Conservation (phyloP, 2,888 invertebrate genomes). For the Synanthedon andrenaeformis region DNA sequence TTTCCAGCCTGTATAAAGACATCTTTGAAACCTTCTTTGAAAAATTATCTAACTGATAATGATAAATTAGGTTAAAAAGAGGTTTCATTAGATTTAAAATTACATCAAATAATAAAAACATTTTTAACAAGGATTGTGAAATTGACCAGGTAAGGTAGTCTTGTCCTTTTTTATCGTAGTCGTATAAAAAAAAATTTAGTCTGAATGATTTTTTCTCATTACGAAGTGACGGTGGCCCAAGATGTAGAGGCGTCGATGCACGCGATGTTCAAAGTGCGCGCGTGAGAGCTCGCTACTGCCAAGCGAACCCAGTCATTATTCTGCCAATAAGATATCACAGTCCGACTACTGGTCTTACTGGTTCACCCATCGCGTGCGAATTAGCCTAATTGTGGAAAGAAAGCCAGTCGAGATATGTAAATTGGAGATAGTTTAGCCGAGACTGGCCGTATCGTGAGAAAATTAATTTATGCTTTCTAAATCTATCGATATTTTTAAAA, state of each 20-base stretch:
- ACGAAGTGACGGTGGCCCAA: neutral
- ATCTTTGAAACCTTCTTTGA: no score
- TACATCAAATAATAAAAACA: no score
- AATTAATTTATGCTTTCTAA: slow-evolving; percentile 7
- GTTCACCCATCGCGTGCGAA: slow-evolving; percentile 43
- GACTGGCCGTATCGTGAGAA: slow-evolving; percentile 25
- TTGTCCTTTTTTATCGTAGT: no score
- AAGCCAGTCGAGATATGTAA: slow-evolving; percentile 48
- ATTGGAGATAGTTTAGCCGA: slow-evolving; percentile 34
- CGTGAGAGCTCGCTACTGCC: slow-evolving; percentile 31
- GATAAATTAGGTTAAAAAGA: no score
- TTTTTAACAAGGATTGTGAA: no score
- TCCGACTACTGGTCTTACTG: slow-evolving; percentile 57
- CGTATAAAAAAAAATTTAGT: no score
- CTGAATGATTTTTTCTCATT: neutral
- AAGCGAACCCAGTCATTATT: slow-evolving; percentile 38
- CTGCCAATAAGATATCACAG: slow-evolving; percentile 38
- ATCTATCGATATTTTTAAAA: no score
- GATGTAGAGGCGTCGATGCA: neutral
- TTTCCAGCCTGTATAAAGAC: no score
- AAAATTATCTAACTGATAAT: no score
- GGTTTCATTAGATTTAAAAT: no score
- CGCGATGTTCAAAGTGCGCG: slow-evolving; percentile 10
- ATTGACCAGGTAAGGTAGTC: no score
- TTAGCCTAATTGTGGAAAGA: slow-evolving; percentile 57